phyloP scores from a whole-genome alignment of 2,888 invertebrate genomes.

The Apoda limacodes region DNA sequence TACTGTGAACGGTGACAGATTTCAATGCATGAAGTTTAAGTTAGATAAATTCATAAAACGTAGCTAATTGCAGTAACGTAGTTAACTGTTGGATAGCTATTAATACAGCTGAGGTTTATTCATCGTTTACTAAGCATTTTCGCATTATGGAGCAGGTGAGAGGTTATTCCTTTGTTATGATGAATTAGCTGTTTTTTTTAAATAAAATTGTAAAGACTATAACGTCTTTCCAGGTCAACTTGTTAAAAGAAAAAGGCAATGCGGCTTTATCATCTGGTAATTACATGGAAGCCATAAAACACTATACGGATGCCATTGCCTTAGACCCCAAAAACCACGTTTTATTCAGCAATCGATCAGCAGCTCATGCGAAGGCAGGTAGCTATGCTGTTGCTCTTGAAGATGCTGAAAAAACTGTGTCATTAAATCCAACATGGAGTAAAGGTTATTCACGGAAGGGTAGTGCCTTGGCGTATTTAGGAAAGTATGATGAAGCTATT shows the following conservation, averaged over 20 bases:
- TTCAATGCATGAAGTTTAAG: too few species aligned
- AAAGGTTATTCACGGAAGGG: constrained; percentile 93
- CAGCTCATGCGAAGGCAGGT: constrained; percentile 86
- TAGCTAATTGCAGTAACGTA: too few species aligned
- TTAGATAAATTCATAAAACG: too few species aligned
- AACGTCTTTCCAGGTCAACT: constrained; percentile 73
- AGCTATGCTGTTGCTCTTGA: constrained; percentile 80
- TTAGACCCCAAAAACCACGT: constrained; percentile 88
- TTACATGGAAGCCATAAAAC: constrained; percentile 81
- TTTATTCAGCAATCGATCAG: constrained; percentile 91
- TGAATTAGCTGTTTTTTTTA: constrained; percentile 21
- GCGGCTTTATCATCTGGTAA: constrained; percentile 82
- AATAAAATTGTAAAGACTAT: constrained; percentile 15
- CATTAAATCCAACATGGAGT: constrained; percentile 85
- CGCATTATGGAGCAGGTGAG: constrained; percentile 57
- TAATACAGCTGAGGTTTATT: constrained; percentile 10
- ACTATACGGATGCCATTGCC: constrained; percentile 84
- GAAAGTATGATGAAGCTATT: constrained; percentile 79
- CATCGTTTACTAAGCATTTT: constrained; percentile 16
- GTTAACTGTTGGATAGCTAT: too few species aligned
- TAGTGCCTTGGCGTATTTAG: constrained; percentile 83
- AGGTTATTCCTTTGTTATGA: constrained; percentile 46
- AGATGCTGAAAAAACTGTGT: constrained; percentile 88
- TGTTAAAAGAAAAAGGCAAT: constrained; percentile 90
- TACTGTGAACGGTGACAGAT: too few species aligned